Evolutionary conservation across 2,797 vertebrate species (phyloP).

Genomic region (Borostomias antarcticus): DNA sequence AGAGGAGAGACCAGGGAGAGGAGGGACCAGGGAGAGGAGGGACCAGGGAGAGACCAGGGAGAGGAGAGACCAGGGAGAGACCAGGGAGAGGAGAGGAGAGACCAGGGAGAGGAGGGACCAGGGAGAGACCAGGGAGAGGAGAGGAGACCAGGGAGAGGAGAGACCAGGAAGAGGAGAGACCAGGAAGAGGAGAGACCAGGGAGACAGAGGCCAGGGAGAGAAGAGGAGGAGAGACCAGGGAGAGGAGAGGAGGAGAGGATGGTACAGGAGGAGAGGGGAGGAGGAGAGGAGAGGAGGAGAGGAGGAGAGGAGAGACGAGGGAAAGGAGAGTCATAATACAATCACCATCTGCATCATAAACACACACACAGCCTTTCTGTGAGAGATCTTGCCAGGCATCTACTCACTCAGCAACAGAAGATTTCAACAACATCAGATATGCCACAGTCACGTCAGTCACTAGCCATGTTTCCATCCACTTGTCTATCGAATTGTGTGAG

Average conservation of each 20-base stretch:
- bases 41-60: background rate
- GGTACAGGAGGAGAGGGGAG: background rate
- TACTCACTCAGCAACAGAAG: background rate
- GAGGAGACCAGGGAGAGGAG: conserved; percentile 54
- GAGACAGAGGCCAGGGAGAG: background rate
- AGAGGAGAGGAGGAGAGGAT: background rate
- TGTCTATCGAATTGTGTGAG: too few relatives aligned
- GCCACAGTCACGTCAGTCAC: too few relatives aligned
- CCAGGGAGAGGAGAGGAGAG: background rate
- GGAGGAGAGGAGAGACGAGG: background rate
- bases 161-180: conserved; percentile 44
- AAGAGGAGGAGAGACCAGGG: background rate
- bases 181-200: background rate
- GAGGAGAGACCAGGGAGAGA: background rate
- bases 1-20: background rate
- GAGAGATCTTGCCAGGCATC: background rate
- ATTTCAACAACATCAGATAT: background rate
- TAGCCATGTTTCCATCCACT: background rate
- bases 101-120: conserved; percentile 30
- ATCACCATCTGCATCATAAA: background rate
- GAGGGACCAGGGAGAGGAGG: background rate
- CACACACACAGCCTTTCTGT: background rate
- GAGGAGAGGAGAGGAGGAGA: background rate
- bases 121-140: conserved; percentile 39
- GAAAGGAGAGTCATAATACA: too few relatives aligned